Conservation (phyloP, 1,140 invertebrate species). For the Pachyrhynchus sulphureomaculatus region DNA sequence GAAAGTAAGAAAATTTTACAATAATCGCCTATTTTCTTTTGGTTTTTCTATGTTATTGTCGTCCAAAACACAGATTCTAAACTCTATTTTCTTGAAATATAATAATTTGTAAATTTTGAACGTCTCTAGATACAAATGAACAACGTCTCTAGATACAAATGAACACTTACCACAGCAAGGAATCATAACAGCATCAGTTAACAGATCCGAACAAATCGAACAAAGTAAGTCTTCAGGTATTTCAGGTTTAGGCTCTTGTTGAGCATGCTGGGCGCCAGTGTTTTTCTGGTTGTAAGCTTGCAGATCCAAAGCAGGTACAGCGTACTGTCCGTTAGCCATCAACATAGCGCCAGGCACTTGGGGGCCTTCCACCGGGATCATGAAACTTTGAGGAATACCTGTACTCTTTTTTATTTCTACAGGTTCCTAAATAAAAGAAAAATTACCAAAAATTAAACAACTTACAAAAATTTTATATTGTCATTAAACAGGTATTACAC, state of each 20-base stretch:
- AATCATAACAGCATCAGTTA: conserved; percentile 94
- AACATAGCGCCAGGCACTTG: conserved; percentile 89
- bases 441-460: not conserved
- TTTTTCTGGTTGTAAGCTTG: conserved; percentile 60
- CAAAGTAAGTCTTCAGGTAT: conserved; percentile 91
- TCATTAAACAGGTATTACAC: too few species aligned
- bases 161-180: conserved; percentile 80
- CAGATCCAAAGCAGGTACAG: conserved; percentile 89
- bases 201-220: conserved; percentile 87
- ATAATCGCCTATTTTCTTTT: too few species aligned
- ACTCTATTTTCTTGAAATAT: too few species aligned
- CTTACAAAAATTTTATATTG: not conserved
- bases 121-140: too few species aligned
- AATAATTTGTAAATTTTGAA: too few species aligned
- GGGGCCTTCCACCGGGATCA: conserved; percentile 89
- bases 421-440: conserved; percentile 56
- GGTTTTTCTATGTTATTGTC: too few species aligned
- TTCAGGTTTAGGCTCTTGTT: conserved; percentile 66
- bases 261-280: conserved; percentile 63
- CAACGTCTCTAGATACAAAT: too few species aligned
- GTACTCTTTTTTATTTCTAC: conserved; percentile 89
- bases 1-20: too few species aligned
- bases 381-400: conserved; percentile 96
- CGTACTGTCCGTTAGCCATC: conserved; percentile 88
- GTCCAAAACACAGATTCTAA: too few species aligned